phyloP scores from a whole-genome alignment of 2,888 invertebrate species.

The Coenonympha arcania region DNA sequence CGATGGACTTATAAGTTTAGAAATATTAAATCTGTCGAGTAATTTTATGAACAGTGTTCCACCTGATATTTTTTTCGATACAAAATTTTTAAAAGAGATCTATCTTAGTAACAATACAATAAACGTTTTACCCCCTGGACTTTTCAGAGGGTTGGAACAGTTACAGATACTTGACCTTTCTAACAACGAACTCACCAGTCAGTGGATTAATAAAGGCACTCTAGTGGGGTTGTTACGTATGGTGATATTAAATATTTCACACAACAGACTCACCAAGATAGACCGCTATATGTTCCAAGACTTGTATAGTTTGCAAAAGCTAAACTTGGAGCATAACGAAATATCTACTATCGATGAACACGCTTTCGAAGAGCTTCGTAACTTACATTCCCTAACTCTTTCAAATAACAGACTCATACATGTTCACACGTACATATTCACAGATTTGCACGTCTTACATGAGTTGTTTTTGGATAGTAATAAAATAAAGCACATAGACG shows the following conservation, averaged over 20 bases:
- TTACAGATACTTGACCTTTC: conserved; percentile 82
- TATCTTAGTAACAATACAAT: conserved; percentile 84
- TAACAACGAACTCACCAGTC: conserved; percentile 80
- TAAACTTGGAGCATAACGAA: conserved; percentile 82
- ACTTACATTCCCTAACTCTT: conserved; percentile 82
- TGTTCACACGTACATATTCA: conserved; percentile 79
- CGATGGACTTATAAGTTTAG: conserved; percentile 78
- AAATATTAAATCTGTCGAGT: conserved; percentile 83
- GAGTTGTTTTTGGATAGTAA: conserved; percentile 84
- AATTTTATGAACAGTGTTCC: conserved; percentile 84
- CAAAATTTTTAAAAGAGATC: conserved; percentile 78
- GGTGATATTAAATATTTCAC: conserved; percentile 82
- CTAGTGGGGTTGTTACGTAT: conserved; percentile 82
- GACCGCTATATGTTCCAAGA: conserved; percentile 82
- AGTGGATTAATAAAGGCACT: conserved; percentile 82
- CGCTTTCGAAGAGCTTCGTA: conserved; percentile 82
- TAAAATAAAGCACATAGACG: conserved; percentile 78
- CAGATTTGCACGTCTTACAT: conserved; percentile 81
- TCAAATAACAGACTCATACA: conserved; percentile 80
- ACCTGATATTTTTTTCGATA: conserved; percentile 80
- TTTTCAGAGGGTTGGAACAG: conserved; percentile 81
- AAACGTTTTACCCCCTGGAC: conserved; percentile 80
- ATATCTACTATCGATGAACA: conserved; percentile 80
- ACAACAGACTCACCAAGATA: conserved; percentile 79
- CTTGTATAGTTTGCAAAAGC: conserved; percentile 81